Conservation (phyloP, 1,140 invertebrate genomes). For the Sesamia nonagrioides region DNA sequence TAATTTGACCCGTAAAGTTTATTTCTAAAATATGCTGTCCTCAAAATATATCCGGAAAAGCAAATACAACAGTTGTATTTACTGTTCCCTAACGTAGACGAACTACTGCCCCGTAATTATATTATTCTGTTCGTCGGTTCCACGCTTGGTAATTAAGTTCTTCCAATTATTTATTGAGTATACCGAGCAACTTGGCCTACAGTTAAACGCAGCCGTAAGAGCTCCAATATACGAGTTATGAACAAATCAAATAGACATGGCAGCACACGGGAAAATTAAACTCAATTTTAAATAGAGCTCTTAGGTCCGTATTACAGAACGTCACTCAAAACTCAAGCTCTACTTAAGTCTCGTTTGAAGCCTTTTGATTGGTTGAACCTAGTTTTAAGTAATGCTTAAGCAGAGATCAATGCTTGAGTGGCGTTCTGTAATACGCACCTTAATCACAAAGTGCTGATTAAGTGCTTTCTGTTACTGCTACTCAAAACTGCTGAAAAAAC, state of each 20-base stretch:
- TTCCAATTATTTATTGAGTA: conserved; percentile 37
- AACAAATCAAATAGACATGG: conserved; percentile 8
- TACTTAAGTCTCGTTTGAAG: too few species aligned
- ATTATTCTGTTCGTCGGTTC: conserved; percentile 5
- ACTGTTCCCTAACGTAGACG: not conserved
- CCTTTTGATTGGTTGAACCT: too few species aligned
- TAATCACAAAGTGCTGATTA: too few species aligned
- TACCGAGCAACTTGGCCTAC: not conserved
- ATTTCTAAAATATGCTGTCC: not conserved
- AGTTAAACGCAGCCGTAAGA: conserved; percentile 2
- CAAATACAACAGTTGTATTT: not conserved
- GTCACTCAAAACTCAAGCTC: too few species aligned
- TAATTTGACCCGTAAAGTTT: not conserved
- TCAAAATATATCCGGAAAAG: not conserved
- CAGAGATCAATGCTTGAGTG: too few species aligned
- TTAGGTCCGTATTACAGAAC: too few species aligned
- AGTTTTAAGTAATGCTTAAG: too few species aligned
- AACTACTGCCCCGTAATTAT: conserved; percentile 19
- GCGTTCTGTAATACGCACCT: too few species aligned
- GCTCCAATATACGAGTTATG: not conserved
- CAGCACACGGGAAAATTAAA: conserved; percentile 18
- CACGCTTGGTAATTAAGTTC: conserved; percentile 29
- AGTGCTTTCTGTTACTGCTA: too few species aligned
- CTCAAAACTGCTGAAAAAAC: not conserved
- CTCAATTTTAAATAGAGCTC: conserved; percentile 16